Evolutionary conservation across 2,113 vertebrate genomes (phyloP).

Genomic region (Spea bombifrons): DNA sequence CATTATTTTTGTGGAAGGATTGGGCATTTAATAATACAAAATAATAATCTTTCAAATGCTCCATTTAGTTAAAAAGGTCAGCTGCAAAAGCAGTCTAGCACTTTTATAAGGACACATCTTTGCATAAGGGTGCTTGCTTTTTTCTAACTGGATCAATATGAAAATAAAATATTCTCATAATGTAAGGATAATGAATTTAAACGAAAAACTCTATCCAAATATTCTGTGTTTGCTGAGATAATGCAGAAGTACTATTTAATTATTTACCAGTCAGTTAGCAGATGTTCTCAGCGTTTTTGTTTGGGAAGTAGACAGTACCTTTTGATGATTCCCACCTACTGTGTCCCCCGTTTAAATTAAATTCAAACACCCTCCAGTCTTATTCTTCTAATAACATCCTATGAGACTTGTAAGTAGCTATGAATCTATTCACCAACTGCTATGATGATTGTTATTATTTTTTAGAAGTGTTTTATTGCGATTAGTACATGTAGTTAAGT

Average conservation of each 20-base stretch:
- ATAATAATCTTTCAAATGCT: too few relatives aligned
- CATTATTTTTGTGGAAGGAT: too few relatives aligned
- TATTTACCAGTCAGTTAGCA: conserved; percentile 43
- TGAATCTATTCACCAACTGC: conserved; percentile 38
- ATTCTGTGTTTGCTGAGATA: conserved; percentile 33
- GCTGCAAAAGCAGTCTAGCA: too few relatives aligned
- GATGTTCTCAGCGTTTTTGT: conserved; percentile 29
- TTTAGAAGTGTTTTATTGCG: conserved; percentile 6
- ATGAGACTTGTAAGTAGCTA: conserved; percentile 25
- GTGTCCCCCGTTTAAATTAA: conserved; percentile 37
- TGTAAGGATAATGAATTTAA: too few relatives aligned
- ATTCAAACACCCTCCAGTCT: conserved; percentile 38
- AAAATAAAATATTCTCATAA: too few relatives aligned
- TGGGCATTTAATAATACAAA: too few relatives aligned
- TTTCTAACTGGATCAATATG: too few relatives aligned
- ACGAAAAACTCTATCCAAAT: conserved; percentile 9
- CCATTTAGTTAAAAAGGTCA: too few relatives aligned
- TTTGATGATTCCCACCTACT: conserved; percentile 44
- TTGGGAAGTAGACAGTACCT: conserved; percentile 25
- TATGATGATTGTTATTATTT: conserved; percentile 29
- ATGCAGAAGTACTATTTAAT: conserved; percentile 34
- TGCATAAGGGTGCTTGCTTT: too few relatives aligned
- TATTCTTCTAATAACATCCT: conserved; percentile 39
- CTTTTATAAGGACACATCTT: too few relatives aligned
- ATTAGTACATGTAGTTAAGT: conserved; percentile 14